A percentile compares a stretch with the other conserved stretches of the same genome.
phyloP scores from a whole-genome alignment of 1,140 invertebrate genomes.

The Drosophila punjabiensis region DNA sequence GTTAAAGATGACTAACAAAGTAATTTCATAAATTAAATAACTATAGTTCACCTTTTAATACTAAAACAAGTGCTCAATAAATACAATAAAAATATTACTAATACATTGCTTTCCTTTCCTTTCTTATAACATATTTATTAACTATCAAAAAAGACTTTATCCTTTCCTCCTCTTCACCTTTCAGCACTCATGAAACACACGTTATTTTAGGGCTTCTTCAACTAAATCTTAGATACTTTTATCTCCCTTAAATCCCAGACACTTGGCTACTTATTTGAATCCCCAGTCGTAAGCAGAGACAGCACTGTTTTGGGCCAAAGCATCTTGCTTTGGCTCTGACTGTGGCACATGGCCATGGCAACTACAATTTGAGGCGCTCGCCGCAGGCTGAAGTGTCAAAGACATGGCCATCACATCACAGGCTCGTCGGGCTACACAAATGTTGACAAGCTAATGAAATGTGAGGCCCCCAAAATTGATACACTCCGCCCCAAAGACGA shows the following conservation, averaged over 20 bases:
- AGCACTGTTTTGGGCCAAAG: neutral
- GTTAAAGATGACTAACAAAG: neutral
- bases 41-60: neutral
- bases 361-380: constrained; percentile 60
- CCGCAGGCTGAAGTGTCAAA: constrained; percentile 79
- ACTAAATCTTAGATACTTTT: constrained; percentile 1
- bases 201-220: neutral
- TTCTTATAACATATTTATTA: neutral
- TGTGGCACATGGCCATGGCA: constrained; percentile 58
- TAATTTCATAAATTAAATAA: neutral
- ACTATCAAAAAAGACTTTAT: neutral
- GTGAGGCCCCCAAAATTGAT: constrained; percentile 78
- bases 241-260: neutral
- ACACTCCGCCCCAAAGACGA: constrained; percentile 51
- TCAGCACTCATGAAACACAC: neutral
- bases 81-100: too few relatives aligned
- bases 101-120: neutral
- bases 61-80: too few relatives aligned
- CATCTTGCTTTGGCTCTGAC: constrained; percentile 1
- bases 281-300: neutral
- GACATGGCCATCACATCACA: constrained; percentile 62
- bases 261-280: constrained; percentile 17
- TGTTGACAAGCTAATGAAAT: constrained; percentile 83
- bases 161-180: neutral
- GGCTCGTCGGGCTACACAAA: constrained; percentile 63